phyloP scores from a whole-genome alignment of 2,113 vertebrate genomes.

The Malurus cyaneus region DNA sequence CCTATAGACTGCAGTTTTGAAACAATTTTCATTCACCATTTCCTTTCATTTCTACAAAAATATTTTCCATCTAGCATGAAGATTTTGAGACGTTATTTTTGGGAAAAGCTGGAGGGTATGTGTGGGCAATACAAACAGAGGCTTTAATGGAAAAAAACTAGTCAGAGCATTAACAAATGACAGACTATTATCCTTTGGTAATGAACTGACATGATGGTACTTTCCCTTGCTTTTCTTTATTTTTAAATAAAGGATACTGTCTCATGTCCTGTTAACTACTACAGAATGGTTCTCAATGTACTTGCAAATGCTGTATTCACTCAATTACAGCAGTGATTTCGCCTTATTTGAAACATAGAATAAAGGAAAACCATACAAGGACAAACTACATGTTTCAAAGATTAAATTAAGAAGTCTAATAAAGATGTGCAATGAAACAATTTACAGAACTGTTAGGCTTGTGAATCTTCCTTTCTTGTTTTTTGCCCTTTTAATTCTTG shows the following conservation, averaged over 20 bases:
- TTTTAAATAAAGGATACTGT: constrained; percentile 4
- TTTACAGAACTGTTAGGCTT: neutral
- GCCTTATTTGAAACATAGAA: neutral
- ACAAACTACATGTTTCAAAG: neutral
- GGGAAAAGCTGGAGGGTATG: constrained; percentile 6
- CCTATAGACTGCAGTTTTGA: neutral
- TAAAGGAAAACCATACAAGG: neutral
- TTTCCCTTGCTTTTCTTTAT: neutral
- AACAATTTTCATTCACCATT: constrained; percentile 15
- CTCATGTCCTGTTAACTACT: neutral
- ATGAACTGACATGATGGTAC: neutral
- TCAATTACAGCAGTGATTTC: neutral
- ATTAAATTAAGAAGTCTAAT: neutral
- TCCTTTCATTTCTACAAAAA: neutral
- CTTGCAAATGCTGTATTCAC: neutral
- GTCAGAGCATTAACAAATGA: neutral
- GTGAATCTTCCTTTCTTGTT: neutral
- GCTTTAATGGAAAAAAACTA: constrained; percentile 3
- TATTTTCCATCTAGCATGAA: neutral
- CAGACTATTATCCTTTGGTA: neutral
- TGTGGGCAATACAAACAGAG: neutral
- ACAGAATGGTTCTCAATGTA: neutral
- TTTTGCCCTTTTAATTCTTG: neutral
- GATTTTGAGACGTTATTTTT: constrained; percentile 29
- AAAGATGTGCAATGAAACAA: neutral